Percentiles rank a stretch among this genome's conserved stretches.
phyloP scores from a whole-genome alignment of 2,888 invertebrate species.

The Ichneumon xanthorius region DNA sequence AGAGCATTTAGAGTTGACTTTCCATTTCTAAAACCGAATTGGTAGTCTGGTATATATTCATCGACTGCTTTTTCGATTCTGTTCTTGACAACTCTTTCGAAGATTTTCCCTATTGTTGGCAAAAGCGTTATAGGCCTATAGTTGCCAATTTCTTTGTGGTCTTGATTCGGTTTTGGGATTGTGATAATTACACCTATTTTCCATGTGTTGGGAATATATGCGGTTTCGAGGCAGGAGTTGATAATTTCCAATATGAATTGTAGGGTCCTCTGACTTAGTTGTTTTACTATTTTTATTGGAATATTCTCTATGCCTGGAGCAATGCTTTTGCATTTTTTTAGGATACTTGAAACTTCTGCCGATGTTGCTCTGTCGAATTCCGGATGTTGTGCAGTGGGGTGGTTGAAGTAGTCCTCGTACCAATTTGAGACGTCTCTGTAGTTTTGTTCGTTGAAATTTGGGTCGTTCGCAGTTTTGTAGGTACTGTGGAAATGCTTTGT shows the following conservation, averaged over 20 bases:
- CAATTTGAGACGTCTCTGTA: conserved; percentile 25
- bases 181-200: conserved; percentile 6
- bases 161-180: conserved; percentile 2
- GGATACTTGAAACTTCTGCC: neutral
- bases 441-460: conserved; percentile 7
- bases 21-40: neutral
- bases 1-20: neutral
- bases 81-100: conserved; percentile 31
- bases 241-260: conserved; percentile 4
- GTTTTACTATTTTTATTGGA: neutral
- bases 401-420: conserved; percentile 28
- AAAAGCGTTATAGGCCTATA: conserved; percentile 37
- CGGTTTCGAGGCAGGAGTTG: conserved; percentile 9
- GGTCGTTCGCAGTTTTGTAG: neutral
- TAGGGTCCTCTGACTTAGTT: neutral
- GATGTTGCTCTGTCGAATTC: neutral
- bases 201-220: neutral
- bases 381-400: neutral
- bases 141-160: conserved; percentile 1
- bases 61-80: conserved; percentile 14
- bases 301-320: neutral
- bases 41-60: neutral
- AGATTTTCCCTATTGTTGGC: conserved; percentile 32
- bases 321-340: conserved; percentile 29
- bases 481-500: conserved; percentile 4